Evolutionary conservation across 2,888 invertebrate genomes (phyloP).

Genomic region (Ypsolopha sequella): DNA sequence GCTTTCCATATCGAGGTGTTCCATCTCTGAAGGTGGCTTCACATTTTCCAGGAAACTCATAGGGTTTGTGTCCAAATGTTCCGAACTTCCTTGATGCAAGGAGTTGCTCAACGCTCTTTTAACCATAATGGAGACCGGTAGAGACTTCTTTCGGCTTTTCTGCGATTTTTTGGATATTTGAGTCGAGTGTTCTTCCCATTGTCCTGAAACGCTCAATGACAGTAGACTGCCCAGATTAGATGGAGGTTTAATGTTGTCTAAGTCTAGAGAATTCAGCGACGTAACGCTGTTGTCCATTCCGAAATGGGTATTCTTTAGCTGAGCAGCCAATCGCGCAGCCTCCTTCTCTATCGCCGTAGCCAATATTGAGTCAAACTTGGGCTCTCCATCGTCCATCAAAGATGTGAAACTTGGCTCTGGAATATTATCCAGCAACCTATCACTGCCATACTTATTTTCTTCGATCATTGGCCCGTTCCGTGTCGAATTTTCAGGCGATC

Average conservation of each 20-base stretch:
- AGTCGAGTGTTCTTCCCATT: slow-evolving; percentile 52
- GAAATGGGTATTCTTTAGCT: slow-evolving; percentile 33
- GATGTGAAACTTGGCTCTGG: slow-evolving; percentile 49
- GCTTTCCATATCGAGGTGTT: slow-evolving; percentile 81
- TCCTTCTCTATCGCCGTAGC: slow-evolving; percentile 82
- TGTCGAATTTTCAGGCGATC: slow-evolving; percentile 24
- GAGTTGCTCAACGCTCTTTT: slow-evolving; percentile 76
- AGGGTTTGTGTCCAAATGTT: slow-evolving; percentile 72
- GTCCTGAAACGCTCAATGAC: slow-evolving; percentile 65
- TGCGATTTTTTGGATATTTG: slow-evolving; percentile 42
- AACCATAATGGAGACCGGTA: slow-evolving; percentile 79
- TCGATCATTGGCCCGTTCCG: slow-evolving; percentile 19
- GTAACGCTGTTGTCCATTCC: slow-evolving; percentile 71
- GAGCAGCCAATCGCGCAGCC: slow-evolving; percentile 75
- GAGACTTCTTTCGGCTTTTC: slow-evolving; percentile 74
- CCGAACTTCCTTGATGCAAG: slow-evolving; percentile 68
- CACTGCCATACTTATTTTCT: slow-evolving; percentile 14
- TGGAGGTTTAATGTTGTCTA: slow-evolving; percentile 82
- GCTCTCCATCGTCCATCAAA: slow-evolving; percentile 60
- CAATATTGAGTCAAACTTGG: slow-evolving; percentile 72
- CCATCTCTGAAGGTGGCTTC: slow-evolving; percentile 87
- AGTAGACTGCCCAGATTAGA: slow-evolving; percentile 79
- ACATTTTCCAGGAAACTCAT: slow-evolving; percentile 81
- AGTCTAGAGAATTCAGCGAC: slow-evolving; percentile 73
- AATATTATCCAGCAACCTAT: slow-evolving; percentile 28